These are phyloP conservation scores for Blennius ocellaris DNA, from an alignment of 2,113 vertebrate species.

Conservation along the genomic window DNA sequence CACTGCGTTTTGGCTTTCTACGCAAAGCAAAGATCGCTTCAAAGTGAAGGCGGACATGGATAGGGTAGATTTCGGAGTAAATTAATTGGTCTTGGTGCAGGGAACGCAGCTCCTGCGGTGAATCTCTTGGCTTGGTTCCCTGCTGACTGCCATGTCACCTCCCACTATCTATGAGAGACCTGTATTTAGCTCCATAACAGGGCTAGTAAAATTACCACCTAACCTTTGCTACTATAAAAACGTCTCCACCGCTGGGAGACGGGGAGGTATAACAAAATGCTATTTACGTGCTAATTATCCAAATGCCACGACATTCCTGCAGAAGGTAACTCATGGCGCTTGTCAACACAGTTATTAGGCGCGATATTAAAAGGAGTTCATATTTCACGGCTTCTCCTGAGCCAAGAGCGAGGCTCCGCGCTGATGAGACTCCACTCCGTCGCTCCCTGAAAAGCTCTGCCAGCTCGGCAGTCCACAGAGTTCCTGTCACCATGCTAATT, in stretches of 20 bases:
- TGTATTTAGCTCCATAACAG: constrained; percentile 58
- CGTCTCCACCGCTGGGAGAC: constrained; percentile 27
- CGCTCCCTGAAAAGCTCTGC: constrained; percentile 23
- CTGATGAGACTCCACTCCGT: constrained; percentile 11
- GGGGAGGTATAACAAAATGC: constrained; percentile 64
- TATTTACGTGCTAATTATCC: constrained; percentile 80
- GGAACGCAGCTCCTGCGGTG: constrained; percentile 40
- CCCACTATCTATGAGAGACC: constrained; percentile 36
- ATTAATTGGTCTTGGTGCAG: constrained; percentile 54
- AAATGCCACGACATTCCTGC: constrained; percentile 80
- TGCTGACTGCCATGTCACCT: constrained; percentile 39
- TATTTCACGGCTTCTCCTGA: constrained; percentile 69
- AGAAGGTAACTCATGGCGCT: constrained; percentile 67
- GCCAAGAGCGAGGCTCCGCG: constrained; percentile 3
- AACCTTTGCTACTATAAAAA: constrained; percentile 76
- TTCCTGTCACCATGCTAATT: constrained; percentile 56
- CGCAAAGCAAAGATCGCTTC: not conserved
- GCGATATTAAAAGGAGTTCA: constrained; percentile 74
- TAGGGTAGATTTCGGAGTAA: constrained; percentile 54
- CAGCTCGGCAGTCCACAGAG: constrained; percentile 39
- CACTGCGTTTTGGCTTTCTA: constrained; percentile 6
- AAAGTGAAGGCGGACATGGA: constrained; percentile 10
- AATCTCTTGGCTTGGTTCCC: constrained; percentile 43
- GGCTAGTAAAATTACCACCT: constrained; percentile 54
- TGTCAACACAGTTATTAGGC: constrained; percentile 81